Percentiles rank a stretch among this genome's conserved stretches.
Conservation (phyloP, 92 coral and sea anemone species). For the Epizoanthus rinbou region DNA sequence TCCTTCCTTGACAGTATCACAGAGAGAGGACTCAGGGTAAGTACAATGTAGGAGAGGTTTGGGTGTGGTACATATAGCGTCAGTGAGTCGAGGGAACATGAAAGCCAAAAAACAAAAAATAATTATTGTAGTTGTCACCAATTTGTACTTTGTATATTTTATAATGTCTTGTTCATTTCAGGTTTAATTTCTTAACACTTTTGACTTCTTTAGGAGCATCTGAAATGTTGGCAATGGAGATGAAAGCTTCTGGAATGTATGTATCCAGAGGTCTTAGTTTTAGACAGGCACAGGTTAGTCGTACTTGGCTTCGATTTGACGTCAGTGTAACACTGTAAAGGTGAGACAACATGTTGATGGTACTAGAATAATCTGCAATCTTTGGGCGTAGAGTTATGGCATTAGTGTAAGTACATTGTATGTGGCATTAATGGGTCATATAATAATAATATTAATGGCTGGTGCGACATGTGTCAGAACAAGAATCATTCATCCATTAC, state of each 20-base stretch:
- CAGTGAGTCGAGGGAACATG: too few relatives aligned
- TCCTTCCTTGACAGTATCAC: constrained; percentile 85
- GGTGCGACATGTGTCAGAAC: background rate
- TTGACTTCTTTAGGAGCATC: constrained; percentile 73
- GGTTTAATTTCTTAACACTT: background rate
- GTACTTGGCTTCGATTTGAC: background rate
- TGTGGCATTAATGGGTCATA: too few relatives aligned
- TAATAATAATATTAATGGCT: too few relatives aligned
- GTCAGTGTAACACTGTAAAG: too few relatives aligned
- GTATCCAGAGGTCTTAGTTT: constrained; percentile 97
- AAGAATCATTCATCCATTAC: too few relatives aligned
- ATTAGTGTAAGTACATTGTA: too few relatives aligned
- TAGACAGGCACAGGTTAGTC: constrained; percentile 91
- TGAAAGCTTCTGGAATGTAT: constrained; percentile 99
- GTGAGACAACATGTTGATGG: too few relatives aligned
- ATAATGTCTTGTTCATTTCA: background rate
- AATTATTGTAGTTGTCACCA: too few relatives aligned
- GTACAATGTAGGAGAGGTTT: background rate
- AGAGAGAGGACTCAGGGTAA: constrained; percentile 90
- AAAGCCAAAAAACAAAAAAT: too few relatives aligned
- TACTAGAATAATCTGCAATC: background rate
- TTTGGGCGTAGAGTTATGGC: too few relatives aligned
- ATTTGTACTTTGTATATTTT: too few relatives aligned
- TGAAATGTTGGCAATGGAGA: constrained; percentile 99
- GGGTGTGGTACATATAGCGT: too few relatives aligned